Conservation (phyloP, 2,113 vertebrate genomes). For the Myotis lucifugus region DNA sequence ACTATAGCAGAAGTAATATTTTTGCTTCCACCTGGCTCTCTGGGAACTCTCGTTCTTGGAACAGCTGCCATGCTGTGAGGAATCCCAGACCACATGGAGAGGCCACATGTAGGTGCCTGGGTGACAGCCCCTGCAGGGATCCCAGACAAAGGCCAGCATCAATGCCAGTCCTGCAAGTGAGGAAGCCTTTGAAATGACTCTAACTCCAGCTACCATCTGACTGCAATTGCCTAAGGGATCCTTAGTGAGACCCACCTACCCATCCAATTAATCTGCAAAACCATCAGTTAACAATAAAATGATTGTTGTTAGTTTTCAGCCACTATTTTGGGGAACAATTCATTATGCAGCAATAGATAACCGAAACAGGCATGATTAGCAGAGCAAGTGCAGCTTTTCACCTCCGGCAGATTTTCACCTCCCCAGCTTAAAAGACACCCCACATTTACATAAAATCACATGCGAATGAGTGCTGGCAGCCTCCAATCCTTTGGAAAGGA, state of each 20-base stretch:
- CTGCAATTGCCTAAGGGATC: neutral
- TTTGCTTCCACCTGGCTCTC: neutral
- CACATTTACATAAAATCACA: constrained; percentile 22
- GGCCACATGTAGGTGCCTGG: neutral
- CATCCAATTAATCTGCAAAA: neutral
- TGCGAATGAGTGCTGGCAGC: neutral
- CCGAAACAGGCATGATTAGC: neutral
- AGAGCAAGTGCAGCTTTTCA: neutral
- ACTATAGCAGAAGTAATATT: neutral
- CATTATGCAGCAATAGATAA: neutral
- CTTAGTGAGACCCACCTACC: neutral
- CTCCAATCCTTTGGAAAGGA: neutral
- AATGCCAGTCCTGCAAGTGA: neutral
- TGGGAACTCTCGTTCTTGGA: neutral
- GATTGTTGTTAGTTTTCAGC: neutral
- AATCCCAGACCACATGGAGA: neutral
- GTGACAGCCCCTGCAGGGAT: neutral
- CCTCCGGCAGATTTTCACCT: neutral
- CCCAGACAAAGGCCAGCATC: neutral
- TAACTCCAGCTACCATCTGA: neutral
- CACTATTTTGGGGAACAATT: neutral
- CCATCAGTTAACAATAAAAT: neutral
- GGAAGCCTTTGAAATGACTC: neutral
- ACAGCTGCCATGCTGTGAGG: neutral
- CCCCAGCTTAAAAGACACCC: constrained; percentile 13